These are phyloP conservation scores for Lycocerus yunnanus DNA, from an alignment of 2,888 invertebrate species.

Conservation along the genomic window DNA sequence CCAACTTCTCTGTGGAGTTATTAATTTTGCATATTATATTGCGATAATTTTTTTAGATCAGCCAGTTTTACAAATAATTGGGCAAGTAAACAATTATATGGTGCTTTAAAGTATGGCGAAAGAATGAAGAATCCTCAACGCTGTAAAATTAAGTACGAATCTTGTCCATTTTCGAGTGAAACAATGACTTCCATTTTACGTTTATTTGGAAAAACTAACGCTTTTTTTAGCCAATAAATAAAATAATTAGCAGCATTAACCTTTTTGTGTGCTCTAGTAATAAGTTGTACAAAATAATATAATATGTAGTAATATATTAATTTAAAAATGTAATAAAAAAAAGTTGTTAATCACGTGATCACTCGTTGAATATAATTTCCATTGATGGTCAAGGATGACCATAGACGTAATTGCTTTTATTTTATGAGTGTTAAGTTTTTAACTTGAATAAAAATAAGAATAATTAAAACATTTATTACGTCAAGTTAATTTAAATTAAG, in stretches of 20 bases:
- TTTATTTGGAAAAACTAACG: constrained; percentile 42
- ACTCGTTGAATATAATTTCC: no score
- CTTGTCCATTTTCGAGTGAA: constrained; percentile 49
- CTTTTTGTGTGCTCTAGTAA: neutral
- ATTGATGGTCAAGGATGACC: no score
- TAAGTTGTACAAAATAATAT: neutral
- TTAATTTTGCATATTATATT: no score
- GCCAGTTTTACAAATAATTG: constrained; percentile 36
- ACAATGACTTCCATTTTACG: constrained; percentile 48
- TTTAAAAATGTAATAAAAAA: no score
- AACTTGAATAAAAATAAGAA: no score
- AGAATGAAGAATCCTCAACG: constrained; percentile 35
- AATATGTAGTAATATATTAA: no score
- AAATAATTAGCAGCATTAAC: neutral
- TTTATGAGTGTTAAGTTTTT: no score
- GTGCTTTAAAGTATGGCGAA: constrained; percentile 46
- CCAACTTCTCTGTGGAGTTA: no score
- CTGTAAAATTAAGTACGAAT: constrained; percentile 48
- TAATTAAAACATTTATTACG: no score
- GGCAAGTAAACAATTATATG: constrained; percentile 45
- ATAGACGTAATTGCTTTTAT: no score
- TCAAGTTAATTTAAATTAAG: no score
- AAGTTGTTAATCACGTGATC: no score
- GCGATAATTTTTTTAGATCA: constrained; percentile 28
- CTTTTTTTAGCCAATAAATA: neutral